Conservation (phyloP, 2,113 vertebrate genomes). For the Ammodytes marinus region DNA sequence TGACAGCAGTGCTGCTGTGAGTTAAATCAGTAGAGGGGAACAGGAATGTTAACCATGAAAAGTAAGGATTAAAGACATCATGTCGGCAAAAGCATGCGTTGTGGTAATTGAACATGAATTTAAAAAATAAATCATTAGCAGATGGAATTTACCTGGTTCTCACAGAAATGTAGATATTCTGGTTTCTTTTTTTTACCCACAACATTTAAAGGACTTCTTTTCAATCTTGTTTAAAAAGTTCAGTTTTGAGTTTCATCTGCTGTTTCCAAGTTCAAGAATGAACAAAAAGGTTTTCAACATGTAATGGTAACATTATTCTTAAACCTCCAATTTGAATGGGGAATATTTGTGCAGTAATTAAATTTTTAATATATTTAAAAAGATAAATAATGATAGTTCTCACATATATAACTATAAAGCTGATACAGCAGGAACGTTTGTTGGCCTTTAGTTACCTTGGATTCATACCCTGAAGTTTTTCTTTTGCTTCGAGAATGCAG, state of each 20-base stretch:
- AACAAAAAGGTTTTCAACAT: too few species aligned
- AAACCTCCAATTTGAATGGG: not conserved
- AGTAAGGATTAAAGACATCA: slow-evolving; percentile 50
- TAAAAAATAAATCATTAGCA: not conserved
- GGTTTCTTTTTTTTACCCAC: not conserved
- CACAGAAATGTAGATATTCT: not conserved
- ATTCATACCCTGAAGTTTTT: slow-evolving; percentile 22
- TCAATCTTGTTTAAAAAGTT: not conserved
- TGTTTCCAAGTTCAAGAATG: not conserved
- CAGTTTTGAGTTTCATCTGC: not conserved
- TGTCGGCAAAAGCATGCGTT: slow-evolving; percentile 13
- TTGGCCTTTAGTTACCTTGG: not conserved
- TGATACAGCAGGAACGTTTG: not conserved
- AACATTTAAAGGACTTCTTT: not conserved
- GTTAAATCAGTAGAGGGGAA: slow-evolving; percentile 40
- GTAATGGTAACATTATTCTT: not conserved
- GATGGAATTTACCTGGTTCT: not conserved
- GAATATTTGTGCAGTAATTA: not conserved
- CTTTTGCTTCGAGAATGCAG: slow-evolving; percentile 58
- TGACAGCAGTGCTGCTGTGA: slow-evolving; percentile 31
- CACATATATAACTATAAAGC: not conserved
- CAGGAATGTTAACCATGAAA: slow-evolving; percentile 45
- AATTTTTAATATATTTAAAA: not conserved
- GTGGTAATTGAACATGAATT: not conserved
- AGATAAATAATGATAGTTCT: not conserved